Evolutionary conservation across 2,888 invertebrate genomes (phyloP), one percentile per base, ranked within the genome.

Genomic region (Germaria angustata): DNA sequence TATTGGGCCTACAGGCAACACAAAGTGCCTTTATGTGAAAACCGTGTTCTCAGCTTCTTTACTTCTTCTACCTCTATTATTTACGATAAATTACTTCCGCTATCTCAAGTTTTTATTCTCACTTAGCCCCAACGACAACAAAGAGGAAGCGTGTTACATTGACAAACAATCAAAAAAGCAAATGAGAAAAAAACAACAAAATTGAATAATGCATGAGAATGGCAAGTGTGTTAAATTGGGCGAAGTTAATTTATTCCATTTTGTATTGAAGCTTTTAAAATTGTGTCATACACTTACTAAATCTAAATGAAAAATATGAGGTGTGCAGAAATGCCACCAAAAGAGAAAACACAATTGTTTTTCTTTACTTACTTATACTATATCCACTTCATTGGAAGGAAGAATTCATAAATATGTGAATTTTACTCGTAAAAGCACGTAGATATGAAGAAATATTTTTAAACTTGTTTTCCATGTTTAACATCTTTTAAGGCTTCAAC

Each of bases 71-170:
- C 22, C 7, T 34, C 4, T 36, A 7, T 44, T 44, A 44, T 57
- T 57, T 57, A 34, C 51, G 72, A 73, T 51, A 53, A 63, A 63
- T 53, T 63, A 53, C 63, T 63, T 63, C 51, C 63, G 53, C 15
- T 32, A 24, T 41, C 20, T 53, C 39, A 73, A 49, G 20, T 39
- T 53, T 24, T 49, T 15, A 8, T 39, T 34, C 8, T 8, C 39
- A 24, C 49, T 49, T 55, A 28, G 28, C 9, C 7, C 5, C 0
- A 41, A 15, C 32, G 46, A 65, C 6, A 13, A 17, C n/a, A 34
- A 6, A 53, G 53, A 59, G 13, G 44, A 57, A 32, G 22, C 44
- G 32, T 51, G 39, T 63, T 53, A 53, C 53, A 75, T 53, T 65
- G 44, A 53, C 53, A 61, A 34, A 65, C 44, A 65, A 63, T 53